phyloP scores from a whole-genome alignment of 2,797 vertebrate species.

The Falco novaeseelandiae region DNA sequence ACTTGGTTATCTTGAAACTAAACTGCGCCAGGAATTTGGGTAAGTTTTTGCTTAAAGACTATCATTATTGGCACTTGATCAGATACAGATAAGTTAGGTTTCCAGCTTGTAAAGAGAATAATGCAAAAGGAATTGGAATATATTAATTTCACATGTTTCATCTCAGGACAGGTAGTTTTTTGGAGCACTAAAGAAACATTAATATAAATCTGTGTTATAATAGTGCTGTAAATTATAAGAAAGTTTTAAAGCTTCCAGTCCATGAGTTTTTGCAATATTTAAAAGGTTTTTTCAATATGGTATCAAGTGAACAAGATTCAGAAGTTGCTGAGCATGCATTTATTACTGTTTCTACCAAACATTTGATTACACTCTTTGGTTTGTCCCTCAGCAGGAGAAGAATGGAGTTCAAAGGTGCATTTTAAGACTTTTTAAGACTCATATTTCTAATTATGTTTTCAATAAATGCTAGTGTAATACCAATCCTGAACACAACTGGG shows the following conservation, averaged over 20 bases:
- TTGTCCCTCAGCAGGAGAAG: background rate
- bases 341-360: constrained; percentile 1
- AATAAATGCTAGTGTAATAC: background rate
- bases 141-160: constrained; percentile 57
- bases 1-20: constrained; percentile 44
- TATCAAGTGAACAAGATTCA: background rate
- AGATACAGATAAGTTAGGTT: constrained; percentile 45
- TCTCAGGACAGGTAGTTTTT: constrained; percentile 47
- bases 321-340: background rate
- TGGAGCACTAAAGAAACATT: background rate
- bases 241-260: background rate
- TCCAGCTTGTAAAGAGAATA: constrained; percentile 17
- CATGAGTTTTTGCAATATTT: background rate
- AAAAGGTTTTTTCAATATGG: background rate
- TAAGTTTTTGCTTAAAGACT: constrained; percentile 38
- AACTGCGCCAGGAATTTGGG: constrained; percentile 42
- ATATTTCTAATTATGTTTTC: background rate
- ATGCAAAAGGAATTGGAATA: constrained; percentile 46
- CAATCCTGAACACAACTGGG: background rate
- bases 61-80: constrained; percentile 49
- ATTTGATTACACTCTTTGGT: background rate
- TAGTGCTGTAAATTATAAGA: background rate
- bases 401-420: background rate
- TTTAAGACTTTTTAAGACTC: background rate
- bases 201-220: background rate